These are phyloP conservation scores for Drosophila gaucha DNA, from an alignment of 2,888 invertebrate genomes.

Conservation along the genomic window DNA sequence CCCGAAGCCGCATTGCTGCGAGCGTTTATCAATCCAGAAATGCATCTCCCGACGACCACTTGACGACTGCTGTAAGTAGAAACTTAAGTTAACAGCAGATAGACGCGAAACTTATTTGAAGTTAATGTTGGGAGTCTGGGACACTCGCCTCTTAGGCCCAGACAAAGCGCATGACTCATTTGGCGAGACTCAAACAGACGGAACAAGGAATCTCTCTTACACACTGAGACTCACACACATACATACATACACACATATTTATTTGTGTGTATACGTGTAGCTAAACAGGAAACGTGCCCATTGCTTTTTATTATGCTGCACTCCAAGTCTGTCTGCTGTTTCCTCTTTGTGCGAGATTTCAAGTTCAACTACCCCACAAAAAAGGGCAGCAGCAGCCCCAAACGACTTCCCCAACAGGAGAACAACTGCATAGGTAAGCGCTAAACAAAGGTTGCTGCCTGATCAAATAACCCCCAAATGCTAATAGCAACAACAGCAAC, in stretches of 20 bases:
- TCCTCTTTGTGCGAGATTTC: conserved; percentile 73
- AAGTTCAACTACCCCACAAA: conserved; percentile 66
- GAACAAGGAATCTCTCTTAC: conserved; percentile 52
- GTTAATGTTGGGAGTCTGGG: conserved; percentile 26
- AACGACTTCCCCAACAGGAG: conserved; percentile 10
- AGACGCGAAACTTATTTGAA: conserved; percentile 60
- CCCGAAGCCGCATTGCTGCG: conserved; percentile 91
- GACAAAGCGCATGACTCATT: conserved; percentile 76
- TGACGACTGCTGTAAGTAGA: conserved; percentile 35
- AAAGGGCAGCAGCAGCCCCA: conserved; percentile 21
- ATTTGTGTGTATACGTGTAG: conserved; percentile 11
- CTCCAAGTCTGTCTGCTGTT: conserved; percentile 57
- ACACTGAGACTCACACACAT: conserved; percentile 4
- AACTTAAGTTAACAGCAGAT: conserved; percentile 33
- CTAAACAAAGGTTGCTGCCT: conserved; percentile 66
- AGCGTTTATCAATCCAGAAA: conserved; percentile 95
- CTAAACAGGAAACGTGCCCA: conserved; percentile 74
- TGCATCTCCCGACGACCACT: conserved; percentile 86
- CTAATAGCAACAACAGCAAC: conserved; percentile 22
- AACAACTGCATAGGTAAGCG: conserved; percentile 49
- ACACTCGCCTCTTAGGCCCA: conserved; percentile 30
- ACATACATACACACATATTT: not conserved
- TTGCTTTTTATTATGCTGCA: conserved; percentile 69
- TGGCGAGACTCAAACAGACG: conserved; percentile 55
- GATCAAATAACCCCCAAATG: conserved; percentile 67